Base-by-base conservation (phyloP, 2,113 vertebrate genomes). In the Dascyllus trimaculatus region DNA sequence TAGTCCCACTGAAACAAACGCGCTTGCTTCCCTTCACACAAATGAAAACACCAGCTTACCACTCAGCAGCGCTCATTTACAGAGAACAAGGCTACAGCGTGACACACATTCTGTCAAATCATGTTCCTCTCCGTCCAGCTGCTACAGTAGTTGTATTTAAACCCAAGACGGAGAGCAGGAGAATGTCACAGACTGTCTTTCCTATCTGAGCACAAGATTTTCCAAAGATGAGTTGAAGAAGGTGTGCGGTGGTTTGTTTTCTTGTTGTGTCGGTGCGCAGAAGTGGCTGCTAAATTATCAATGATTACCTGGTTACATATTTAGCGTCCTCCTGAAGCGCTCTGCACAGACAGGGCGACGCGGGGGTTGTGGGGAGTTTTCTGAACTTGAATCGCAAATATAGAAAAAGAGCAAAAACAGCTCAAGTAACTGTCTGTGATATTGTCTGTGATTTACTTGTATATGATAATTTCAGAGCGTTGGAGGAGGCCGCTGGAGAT, bases 21-120 rank as follows among this genome's bases (percentile, higher is more conserved):
- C 14, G 46, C 65, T 56, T 40, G 58, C 61, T 62, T 77, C 59
- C 45, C 24, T 26, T 66, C 67, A 77, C 80, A 66, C 57, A 56
- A 85, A 78, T 4, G n/a, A 68, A 75, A 88, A 88, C 86, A 88
- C 87, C 88, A 90, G 89, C 88, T 80, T 78, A 46, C 62, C 63
- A 24, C 67, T 78, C 48, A 25, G 61, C 66, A 54, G 72, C 35
- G 2, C 71, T 82, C 54, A 56, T 65, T 65, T 53, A 26, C 25
- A 49, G 61, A 66, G 56, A 51, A 54, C 52, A 58, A 60, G 19
- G 46, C 46, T 57, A 29, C 45, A 21, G n/a, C 26, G 35, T 58
- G 52, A 58, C 52, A 51, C 60, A 58, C 75, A 49, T 75, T 52
- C 64, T 38, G 46, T 84, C 68, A 53, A 64, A 77, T 24, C 0